Base-by-base conservation (phyloP, 2,888 invertebrate species). In the Pollenia labialis region DNA sequence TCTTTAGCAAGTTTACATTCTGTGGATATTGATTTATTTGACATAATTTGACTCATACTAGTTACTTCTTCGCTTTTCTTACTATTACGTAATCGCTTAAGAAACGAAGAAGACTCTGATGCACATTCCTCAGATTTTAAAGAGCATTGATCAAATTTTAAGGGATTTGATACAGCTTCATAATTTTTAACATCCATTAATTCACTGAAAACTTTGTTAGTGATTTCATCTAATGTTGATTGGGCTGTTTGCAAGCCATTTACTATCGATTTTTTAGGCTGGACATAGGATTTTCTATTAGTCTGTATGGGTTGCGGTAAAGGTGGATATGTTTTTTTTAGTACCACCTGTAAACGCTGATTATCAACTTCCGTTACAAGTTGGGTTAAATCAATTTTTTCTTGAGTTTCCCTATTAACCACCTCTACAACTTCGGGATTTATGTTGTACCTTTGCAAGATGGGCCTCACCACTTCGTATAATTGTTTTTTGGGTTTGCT, bases 381-480 rank as follows among this genome's bases (percentile, higher is more conserved):
- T 76, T 92, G 90, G 52, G 91, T 90, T 68, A 93, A 90, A 88
- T 93, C 92, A 2, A 93, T 80, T 4, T 90, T 91, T n/a, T 90
- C 90, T 75, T 93, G 92, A 2, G 91, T 93, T 50, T 93, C 93
- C 44, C 92, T 91, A 77, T 91, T 81, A 32, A 93, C 88, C 52
- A 93, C 93, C 86, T 92, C 90, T 6, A 97, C 95, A 84, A 95
- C 94, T 84, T 97, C 97, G 88, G 97, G 94, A 90, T 95, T 95
- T 91, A 96, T 96, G 84, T 96, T 96, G 93, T 97, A 97, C 92
- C 97, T 97, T 89, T 96, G 95, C 69, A 98, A 94, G 87, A 97
- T 97, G 14, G 98, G 98, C 85, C 96, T 95, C 90, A 99, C 94
- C 84, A 98, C 98, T 93, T 98, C 97, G 54, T 95, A 95, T 87